Base-by-base conservation (phyloP, 2,888 invertebrate species). In the Heliconius charithonia region DNA sequence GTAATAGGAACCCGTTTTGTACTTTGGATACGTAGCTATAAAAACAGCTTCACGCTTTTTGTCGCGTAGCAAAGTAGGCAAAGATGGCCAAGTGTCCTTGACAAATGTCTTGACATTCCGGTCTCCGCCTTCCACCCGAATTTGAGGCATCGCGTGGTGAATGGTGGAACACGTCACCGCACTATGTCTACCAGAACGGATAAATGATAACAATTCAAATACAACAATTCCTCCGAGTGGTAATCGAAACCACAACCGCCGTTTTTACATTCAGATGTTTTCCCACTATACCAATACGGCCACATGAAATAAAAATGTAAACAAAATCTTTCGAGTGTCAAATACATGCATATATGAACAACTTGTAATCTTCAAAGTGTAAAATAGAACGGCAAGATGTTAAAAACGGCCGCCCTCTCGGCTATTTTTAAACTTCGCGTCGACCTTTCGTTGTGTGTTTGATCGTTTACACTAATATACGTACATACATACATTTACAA, bases 341-440 rank as follows among this genome's bases (percentile, higher is more conserved):
- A 59, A 51, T 19, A 16, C 25, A 27, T 51, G 4, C 19, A n/a
- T 27, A 19, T 27, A 63, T 27, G 63, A 27, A 63, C 63, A 63
- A 19, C 16, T 25, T 12, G 62, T 62, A 62, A 27, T n/a, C 25
- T 63, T 63, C 27, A 27, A 29, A 27, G 63, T 25, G 45, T 41
- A 69, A 69, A 69, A 69, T 25, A 69, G 69, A 69, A 69, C 41
- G 16, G 25, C 69, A 27, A 63, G 63, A 69, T 69, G 25, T 41
- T 45, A 19, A 69, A 45, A 45, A 69, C 45, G 45, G 41, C 37
- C 25, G 37, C 69, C 2, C 16, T 69, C 25, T 25, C 2, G 25
- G 25, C 69, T 41, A 69, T 45, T 69, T 41, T 69, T 45, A 69
- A 45, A 41, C 4, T 69, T 69, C 13, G 16, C 13, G 25, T 37